Percentiles rank a stretch among this genome's conserved stretches.
Evolutionary conservation across 2,113 vertebrate genomes (phyloP).

Genomic region (Tursiops truncatus): DNA sequence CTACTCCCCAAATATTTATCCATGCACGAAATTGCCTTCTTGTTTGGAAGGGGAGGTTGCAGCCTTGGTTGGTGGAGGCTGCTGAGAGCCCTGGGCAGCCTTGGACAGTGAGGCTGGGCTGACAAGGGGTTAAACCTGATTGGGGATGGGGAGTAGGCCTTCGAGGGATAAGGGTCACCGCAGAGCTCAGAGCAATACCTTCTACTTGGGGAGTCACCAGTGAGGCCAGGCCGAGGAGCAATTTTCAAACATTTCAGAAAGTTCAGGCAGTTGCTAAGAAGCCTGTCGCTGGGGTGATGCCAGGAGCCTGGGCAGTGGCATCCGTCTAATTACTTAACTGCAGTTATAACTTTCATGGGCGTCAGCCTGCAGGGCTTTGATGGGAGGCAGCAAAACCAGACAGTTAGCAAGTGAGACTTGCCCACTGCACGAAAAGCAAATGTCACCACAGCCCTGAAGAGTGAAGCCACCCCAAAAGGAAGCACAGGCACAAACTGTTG

Average conservation of each 20-base stretch:
- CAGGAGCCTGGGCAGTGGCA: background rate
- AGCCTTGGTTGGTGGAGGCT: background rate
- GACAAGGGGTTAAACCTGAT: background rate
- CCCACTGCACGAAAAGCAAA: background rate
- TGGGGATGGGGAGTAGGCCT: background rate
- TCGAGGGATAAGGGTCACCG: background rate
- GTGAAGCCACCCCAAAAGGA: background rate
- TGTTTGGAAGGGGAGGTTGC: background rate
- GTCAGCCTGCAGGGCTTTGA: background rate
- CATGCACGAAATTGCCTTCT: background rate
- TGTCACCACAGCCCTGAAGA: background rate
- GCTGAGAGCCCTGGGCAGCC: background rate
- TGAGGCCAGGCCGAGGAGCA: background rate
- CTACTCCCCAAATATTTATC: background rate
- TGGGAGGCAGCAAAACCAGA: background rate
- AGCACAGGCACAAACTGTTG: background rate
- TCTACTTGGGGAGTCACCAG: background rate
- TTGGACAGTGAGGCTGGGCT: background rate
- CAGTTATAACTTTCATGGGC: background rate
- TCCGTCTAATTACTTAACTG: background rate
- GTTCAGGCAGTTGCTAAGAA: background rate
- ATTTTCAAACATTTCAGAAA: background rate
- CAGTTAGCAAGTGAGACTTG: background rate
- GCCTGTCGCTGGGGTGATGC: background rate
- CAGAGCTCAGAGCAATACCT: background rate